These are phyloP conservation scores for Nerophis ophidion DNA, from an alignment of 2,113 vertebrate genomes.

Conservation along the genomic window DNA sequence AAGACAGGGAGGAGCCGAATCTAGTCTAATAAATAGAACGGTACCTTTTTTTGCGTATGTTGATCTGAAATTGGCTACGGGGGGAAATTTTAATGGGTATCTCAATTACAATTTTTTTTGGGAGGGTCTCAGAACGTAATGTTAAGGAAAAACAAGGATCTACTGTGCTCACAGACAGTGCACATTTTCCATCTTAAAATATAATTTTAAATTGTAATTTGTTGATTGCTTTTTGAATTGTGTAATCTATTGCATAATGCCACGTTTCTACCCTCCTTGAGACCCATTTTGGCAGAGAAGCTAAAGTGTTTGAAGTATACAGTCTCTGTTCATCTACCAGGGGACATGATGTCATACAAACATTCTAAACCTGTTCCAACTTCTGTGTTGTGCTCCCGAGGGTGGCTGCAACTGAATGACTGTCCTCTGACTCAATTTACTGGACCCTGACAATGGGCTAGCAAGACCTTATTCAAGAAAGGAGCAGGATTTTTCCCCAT, in stretches of 20 bases:
- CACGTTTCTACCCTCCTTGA: conserved; percentile 11
- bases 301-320: conserved; percentile 12
- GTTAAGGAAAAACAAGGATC: no score
- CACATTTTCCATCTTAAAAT: neutral
- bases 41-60: no score
- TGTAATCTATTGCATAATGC: conserved; percentile 11
- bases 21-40: no score
- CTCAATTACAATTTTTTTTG: no score
- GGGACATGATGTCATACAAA: conserved; percentile 38
- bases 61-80: no score
- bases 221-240: neutral
- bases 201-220: neutral
- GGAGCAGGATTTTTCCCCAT: conserved; percentile 49
- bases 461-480: conserved; percentile 42
- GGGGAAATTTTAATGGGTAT: no score
- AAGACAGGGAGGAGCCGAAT: no score
- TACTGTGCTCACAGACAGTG: neutral
- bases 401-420: conserved; percentile 50
- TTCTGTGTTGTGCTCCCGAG: conserved; percentile 26
- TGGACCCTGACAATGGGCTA: conserved; percentile 43
- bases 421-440: conserved; percentile 56
- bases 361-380: conserved; percentile 43
- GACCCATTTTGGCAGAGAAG: conserved; percentile 9
- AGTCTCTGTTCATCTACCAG: conserved; percentile 25
- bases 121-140: no score